Percentiles rank a stretch among this genome's conserved stretches.
Evolutionary conservation across 1,140 invertebrate species (phyloP).

Genomic region (Copidosoma floridanum): DNA sequence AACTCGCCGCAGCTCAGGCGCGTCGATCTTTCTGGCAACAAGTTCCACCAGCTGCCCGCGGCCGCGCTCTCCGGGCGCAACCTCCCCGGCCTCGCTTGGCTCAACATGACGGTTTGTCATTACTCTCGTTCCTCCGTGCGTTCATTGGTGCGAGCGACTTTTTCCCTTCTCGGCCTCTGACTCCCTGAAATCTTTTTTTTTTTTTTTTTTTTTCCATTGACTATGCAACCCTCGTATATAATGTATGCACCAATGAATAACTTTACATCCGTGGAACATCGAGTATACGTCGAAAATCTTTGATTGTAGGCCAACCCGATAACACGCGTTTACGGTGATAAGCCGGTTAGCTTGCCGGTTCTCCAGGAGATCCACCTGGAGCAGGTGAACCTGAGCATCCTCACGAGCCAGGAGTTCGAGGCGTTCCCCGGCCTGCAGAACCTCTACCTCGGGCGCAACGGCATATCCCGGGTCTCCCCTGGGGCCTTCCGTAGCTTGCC

Average conservation of each 20-base stretch:
- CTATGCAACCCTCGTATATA: too few species aligned
- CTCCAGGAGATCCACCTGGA: constrained; percentile 81
- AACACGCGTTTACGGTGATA: constrained; percentile 66
- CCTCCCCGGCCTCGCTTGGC: constrained; percentile 67
- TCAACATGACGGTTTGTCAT: constrained; percentile 83
- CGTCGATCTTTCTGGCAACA: constrained; percentile 78
- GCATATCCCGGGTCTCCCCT: constrained; percentile 77
- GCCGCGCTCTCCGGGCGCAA: constrained; percentile 73
- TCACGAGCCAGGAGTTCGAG: constrained; percentile 85
- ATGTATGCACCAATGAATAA: too few species aligned
- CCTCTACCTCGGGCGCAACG: constrained; percentile 72
- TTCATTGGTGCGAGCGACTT: too few species aligned
- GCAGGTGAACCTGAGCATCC: constrained; percentile 77
- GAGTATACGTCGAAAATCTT: too few species aligned
- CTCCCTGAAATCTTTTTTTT: too few species aligned
- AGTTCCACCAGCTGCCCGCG: constrained; percentile 78
- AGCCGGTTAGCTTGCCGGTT: constrained; percentile 64
- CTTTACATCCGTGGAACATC: too few species aligned
- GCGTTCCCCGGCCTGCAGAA: constrained; percentile 76
- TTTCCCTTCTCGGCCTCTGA: too few species aligned
- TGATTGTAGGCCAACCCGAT: constrained; percentile 84
- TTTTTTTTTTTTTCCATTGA: too few species aligned
- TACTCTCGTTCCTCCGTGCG: too few species aligned
- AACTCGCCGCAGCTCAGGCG: constrained; percentile 67
- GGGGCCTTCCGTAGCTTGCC: constrained; percentile 77